phyloP scores from a whole-genome alignment of 2,888 invertebrate genomes.

The Philereme transversata region DNA sequence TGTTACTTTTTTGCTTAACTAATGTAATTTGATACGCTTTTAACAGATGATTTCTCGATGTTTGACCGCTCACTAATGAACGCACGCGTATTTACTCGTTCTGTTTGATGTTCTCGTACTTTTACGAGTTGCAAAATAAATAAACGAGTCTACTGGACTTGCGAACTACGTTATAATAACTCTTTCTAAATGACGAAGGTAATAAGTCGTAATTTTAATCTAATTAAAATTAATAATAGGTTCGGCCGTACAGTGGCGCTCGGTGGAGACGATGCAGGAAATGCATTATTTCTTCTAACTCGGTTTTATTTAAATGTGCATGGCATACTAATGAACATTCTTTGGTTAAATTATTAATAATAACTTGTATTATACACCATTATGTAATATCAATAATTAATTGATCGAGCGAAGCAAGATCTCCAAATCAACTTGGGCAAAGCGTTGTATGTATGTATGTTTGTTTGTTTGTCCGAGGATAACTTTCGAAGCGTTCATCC shows the following conservation, averaged over 20 bases:
- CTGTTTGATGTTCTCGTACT: not conserved
- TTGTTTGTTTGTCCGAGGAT: too few relatives aligned
- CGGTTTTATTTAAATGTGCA: too few relatives aligned
- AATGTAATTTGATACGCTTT: constrained; percentile 37
- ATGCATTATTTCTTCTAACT: too few relatives aligned
- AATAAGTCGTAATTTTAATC: not conserved
- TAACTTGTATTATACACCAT: too few relatives aligned
- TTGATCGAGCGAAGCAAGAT: too few relatives aligned
- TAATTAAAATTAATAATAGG: constrained; percentile 4
- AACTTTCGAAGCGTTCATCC: too few relatives aligned
- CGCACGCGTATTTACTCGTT: not conserved
- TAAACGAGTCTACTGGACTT: not conserved
- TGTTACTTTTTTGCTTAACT: constrained; percentile 26
- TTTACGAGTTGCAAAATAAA: constrained; percentile 1
- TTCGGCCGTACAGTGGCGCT: not conserved
- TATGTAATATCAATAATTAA: too few relatives aligned
- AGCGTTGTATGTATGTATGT: too few relatives aligned
- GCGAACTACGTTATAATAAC: constrained; percentile 1
- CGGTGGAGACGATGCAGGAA: not conserved
- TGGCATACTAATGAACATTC: too few relatives aligned
- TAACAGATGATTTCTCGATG: constrained; percentile 22
- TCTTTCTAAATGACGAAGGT: not conserved
- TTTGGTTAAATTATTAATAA: too few relatives aligned
- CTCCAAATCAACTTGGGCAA: too few relatives aligned
- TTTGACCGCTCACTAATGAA: not conserved